Evolutionary conservation across 1,140 invertebrate species (phyloP), one percentile per base, ranked within the genome.

Genomic region (Eueides isabella): DNA sequence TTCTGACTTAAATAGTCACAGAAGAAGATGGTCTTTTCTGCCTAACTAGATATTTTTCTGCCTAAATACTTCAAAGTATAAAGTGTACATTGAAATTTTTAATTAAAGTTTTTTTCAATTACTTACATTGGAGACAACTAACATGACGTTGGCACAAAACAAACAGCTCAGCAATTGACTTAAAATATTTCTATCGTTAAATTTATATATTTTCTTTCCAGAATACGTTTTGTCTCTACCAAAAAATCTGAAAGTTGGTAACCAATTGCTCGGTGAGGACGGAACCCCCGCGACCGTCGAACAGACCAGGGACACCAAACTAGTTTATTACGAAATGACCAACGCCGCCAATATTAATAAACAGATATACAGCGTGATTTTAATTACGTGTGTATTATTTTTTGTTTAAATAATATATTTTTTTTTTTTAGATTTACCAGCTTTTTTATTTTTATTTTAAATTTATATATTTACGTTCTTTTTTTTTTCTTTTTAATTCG

Each of bases 191-290:
- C 3, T 31, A 5, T 31, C 7, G 31, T 5, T 7, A 31, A 5
- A 31, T 31, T 31, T 31, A 31, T n/a, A n/a, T n/a, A 31, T 31
- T 44, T 44, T 44, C 7, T 67, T 88, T 85, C 19, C 88, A 92
- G 90, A 92, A 67, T 85, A 90, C 67, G 79, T 88, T 0, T 66
- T 85, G 14, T 80, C 80, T 0, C 78, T 85, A 6, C 70, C 90
- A 11, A 88, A 85, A 71, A 89, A 92, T 41, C 66, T 92, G 26
- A 89, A 90, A 73, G 80, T 86, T 9, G 88, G 85, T 0, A 90
- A 92, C 48, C 90, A 92, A 63, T 67, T 82, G 4, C 76, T 92
- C 0, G 88, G 82, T 4, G 87, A 88, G 5, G 88, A 90, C 33
- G 85, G 84, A 2, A 88, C 86, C 0, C 78, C 82, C 0, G 86